These are phyloP conservation scores for Pheosia gnoma DNA, from an alignment of 2,888 invertebrate genomes.

Conservation along the genomic window DNA sequence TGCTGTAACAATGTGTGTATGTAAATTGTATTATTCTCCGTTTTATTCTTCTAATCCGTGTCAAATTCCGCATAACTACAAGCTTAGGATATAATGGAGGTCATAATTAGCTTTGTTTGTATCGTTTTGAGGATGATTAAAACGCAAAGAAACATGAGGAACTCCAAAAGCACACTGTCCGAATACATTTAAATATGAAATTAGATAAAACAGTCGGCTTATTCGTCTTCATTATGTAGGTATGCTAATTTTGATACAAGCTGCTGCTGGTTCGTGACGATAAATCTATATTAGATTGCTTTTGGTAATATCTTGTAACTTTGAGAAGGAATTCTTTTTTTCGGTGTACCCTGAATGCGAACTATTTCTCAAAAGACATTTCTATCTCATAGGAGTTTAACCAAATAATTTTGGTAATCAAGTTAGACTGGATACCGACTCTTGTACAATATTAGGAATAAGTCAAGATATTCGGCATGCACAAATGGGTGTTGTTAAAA, in stretches of 20 bases:
- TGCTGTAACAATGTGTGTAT: not conserved
- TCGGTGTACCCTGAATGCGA: too few relatives aligned
- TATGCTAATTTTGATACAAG: conserved; percentile 29
- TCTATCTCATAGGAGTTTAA: too few relatives aligned
- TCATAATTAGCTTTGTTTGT: conserved; percentile 7
- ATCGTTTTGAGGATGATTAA: conserved; percentile 15
- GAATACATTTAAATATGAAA: conserved; percentile 40
- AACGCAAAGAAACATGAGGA: conserved; percentile 17
- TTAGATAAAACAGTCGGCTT: conserved; percentile 24
- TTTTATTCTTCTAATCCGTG: conserved; percentile 9
- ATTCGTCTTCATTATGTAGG: conserved; percentile 14
- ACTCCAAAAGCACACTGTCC: conserved; percentile 14
- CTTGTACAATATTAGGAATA: too few relatives aligned
- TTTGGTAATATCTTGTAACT: not conserved
- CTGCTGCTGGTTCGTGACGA: conserved; percentile 12
- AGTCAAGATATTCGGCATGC: too few relatives aligned
- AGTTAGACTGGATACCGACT: too few relatives aligned
- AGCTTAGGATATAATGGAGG: conserved; percentile 14
- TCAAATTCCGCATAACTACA: conserved; percentile 9
- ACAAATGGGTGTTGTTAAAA: too few relatives aligned
- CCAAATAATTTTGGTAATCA: too few relatives aligned
- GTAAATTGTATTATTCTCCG: not conserved
- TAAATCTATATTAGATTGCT: conserved; percentile 5
- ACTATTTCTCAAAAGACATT: too few relatives aligned
- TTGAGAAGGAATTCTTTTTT: not conserved